Evolutionary conservation across 92 coral and sea anemone genomes (phyloP), one percentile per base, ranked within the genome.

Genomic region (Chrysogorgia sp.): DNA sequence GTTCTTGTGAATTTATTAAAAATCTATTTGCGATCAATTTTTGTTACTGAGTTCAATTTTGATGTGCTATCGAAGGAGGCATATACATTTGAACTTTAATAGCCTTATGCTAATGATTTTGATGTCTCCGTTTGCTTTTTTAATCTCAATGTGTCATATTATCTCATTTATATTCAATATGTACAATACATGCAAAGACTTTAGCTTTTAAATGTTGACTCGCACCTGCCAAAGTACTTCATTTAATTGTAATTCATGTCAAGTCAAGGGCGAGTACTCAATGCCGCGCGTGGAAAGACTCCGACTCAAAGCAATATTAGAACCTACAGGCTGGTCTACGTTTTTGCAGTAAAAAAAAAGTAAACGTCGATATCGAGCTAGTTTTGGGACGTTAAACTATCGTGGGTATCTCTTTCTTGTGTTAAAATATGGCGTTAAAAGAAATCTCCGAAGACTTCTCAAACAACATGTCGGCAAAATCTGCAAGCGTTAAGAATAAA

Each of bases 141-240:
- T 69, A 69, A 69, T 69, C 76, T 43, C 37, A 48, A 69, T 45
- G 76, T 47, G 76, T 45, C 59, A 69, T 45, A 69, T 69, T 45
- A 69, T 69, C 76, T 49, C 60, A 69, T 37, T 69, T 69, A 17
- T 20, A 48, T 35, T 49, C 12, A 0, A 23, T 35, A 58, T 45
- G 59, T 10, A 48, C 76, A 69, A 69, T 45, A 23, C 76, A 49
- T 31, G 34, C 45, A 12, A 48, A 69, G 12, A 67, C 24, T 14
- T 8, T 31, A 64, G 60, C 34, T 58, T 26, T 69, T 37, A 7
- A 13, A 14, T 69, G 76, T 69, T 69, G 40, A 69, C 76, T 26
- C 30, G 34, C 76, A 69, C 76, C 76, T 69, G 76, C 76, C 60
- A 10, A 30, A 40, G 43, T 4, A 37, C 7, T 7, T n/a, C 7